Percentiles rank a stretch among this genome's conserved stretches.
phyloP scores from a whole-genome alignment of 2,113 vertebrate genomes.

The Neofelis nebulosa region DNA sequence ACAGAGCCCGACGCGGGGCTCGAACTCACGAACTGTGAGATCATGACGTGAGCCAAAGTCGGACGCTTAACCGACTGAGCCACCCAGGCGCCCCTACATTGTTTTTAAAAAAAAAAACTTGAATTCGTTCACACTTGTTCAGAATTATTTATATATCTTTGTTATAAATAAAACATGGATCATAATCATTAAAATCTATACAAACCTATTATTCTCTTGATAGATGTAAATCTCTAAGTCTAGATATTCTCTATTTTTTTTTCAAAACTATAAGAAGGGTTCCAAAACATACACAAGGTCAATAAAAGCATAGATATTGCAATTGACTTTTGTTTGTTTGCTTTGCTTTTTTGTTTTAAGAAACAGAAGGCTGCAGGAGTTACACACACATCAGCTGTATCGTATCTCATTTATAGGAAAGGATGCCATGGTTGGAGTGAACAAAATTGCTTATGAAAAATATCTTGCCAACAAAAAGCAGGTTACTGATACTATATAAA shows the following conservation, averaged over 20 bases:
- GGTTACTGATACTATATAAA: conserved; percentile 61
- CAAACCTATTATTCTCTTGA: neutral
- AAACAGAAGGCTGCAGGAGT: conserved; percentile 68
- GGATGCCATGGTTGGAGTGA: conserved; percentile 72
- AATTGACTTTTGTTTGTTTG: neutral
- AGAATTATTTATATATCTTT: neutral
- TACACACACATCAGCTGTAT: conserved; percentile 70
- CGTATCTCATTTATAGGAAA: conserved; percentile 79
- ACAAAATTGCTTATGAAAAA: conserved; percentile 79
- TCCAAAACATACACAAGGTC: neutral
- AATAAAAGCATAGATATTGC: conserved; percentile 63
- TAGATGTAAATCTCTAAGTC: neutral
- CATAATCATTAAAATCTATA: neutral
- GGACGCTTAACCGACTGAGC: no score
- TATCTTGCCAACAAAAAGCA: conserved; percentile 56
- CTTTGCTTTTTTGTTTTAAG: conserved; percentile 1
- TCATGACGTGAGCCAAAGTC: no score
- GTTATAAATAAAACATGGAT: neutral
- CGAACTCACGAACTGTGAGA: no score
- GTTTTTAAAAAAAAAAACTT: neutral
- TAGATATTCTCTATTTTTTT: neutral
- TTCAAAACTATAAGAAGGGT: neutral
- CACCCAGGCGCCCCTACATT: no score
- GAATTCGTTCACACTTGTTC: neutral
- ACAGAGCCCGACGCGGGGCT: no score